Percentiles rank a stretch among this genome's conserved stretches.
These are phyloP conservation scores for Aleiodes testaceus DNA, from an alignment of 2,888 invertebrate genomes.

Conservation along the genomic window DNA sequence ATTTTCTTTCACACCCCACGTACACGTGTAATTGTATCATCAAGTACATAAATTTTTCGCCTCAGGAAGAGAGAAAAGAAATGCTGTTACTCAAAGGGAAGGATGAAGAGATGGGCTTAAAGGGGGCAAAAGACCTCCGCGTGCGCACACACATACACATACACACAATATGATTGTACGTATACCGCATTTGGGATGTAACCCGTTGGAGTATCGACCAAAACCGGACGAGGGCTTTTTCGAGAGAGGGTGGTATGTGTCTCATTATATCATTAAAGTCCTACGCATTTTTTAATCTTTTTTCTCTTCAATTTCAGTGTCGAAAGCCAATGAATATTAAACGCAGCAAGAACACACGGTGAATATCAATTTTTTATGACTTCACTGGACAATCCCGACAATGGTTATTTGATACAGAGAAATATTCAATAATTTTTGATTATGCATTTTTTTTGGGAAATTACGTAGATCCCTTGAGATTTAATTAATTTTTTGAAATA, in stretches of 20 bases:
- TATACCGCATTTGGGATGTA: slow-evolving; percentile 15
- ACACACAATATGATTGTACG: neutral
- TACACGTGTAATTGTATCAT: too few species aligned
- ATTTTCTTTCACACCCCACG: too few species aligned
- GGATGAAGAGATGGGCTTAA: too few species aligned
- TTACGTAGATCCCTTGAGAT: neutral
- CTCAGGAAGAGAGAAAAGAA: too few species aligned
- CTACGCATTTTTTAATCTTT: slow-evolving; percentile 20
- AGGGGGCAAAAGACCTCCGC: neutral
- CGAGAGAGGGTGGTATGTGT: neutral
- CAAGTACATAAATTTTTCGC: too few species aligned
- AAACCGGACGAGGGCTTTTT: slow-evolving; percentile 4
- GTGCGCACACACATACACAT: slow-evolving; percentile 9
- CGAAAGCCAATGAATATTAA: neutral
- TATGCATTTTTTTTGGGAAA: too few species aligned
- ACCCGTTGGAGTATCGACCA: slow-evolving; percentile 32
- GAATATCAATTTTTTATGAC: slow-evolving; percentile 26
- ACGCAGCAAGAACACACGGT: neutral
- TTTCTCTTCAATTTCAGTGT: neutral
- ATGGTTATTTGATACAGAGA: neutral
- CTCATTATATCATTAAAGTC: slow-evolving; percentile 38
- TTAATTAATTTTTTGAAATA: neutral
- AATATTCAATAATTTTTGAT: neutral
- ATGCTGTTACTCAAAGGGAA: too few species aligned
- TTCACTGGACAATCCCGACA: neutral